Percentiles rank a stretch among this genome's conserved stretches.
Conservation (phyloP, 2,797 vertebrate species). For the Pogoniulus pusillus region DNA sequence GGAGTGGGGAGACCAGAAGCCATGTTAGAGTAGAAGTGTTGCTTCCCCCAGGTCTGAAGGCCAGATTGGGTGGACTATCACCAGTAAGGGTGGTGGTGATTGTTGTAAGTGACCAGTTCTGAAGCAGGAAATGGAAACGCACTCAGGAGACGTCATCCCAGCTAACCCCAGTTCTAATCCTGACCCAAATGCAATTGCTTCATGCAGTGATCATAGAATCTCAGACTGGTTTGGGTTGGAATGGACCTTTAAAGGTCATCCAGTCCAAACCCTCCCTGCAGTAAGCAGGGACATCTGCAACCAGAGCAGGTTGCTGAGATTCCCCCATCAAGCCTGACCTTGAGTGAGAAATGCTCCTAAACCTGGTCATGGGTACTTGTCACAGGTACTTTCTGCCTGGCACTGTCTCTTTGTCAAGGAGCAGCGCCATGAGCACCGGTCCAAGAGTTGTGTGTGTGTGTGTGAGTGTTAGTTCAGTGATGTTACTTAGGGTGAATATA, state of each 20-base stretch:
- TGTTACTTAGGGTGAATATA: not conserved
- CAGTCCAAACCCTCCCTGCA: too few relatives aligned
- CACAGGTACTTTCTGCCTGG: not conserved
- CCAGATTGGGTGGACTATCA: not conserved
- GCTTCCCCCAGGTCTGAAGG: not conserved
- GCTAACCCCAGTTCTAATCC: not conserved
- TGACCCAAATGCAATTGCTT: not conserved
- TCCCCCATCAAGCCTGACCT: too few relatives aligned
- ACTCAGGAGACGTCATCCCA: not conserved
- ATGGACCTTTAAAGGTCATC: too few relatives aligned
- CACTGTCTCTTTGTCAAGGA: constrained; percentile 25
- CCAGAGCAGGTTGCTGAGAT: too few relatives aligned
- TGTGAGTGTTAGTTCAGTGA: not conserved
- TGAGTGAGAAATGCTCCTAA: not conserved
- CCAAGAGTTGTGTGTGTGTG: not conserved
- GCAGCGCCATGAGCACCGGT: not conserved
- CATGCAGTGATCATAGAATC: not conserved
- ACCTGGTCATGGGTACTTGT: not conserved
- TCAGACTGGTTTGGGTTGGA: too few relatives aligned
- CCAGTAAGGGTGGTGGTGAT: not conserved
- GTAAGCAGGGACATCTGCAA: too few relatives aligned
- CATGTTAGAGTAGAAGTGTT: not conserved
- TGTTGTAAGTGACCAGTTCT: not conserved
- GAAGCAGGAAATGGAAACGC: constrained; percentile 50
- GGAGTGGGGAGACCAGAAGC: not conserved